Evolutionary conservation across 2,888 invertebrate genomes (phyloP), one percentile per base, ranked within the genome.

Genomic region (Anoncus sp.): DNA sequence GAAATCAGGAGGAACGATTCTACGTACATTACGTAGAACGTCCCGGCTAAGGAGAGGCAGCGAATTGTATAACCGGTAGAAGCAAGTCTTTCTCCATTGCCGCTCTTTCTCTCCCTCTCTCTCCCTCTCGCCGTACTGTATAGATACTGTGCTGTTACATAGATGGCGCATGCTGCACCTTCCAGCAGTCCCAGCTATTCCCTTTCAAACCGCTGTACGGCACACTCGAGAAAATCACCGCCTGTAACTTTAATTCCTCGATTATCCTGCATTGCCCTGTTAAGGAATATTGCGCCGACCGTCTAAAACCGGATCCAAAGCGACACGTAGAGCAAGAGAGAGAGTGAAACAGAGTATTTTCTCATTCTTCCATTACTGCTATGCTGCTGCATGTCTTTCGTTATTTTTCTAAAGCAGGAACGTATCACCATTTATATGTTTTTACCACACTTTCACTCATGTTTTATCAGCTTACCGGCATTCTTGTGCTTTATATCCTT

Each of bases 181-280:
- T 71, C 70, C 27, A 51, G 18, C 31, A 55, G 49, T 27, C 57
- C 59, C 14, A n/a, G 22, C 14, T 38, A 10, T 27, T 22, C 35
- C 49, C 55, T 63, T 55, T 63, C 75, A 38, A 78, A 78, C 76
- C 74, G 59, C 71, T 72, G 9, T 66, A 74, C 70, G 20, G 71
- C 55, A 71, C 65, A 80, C 81, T 81, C 79, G 83, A 82, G 87
- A 80, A 88, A 88, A 88, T 87, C 88, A 84, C 86, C 83, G 82
- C 84, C 85, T 86, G 87, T 87, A 86, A 86, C 89, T 89, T 90
- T 89, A 89, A 90, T 90, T 89, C 83, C 85, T 80, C 89, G 89
- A 90, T 90, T 90, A 90, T 88, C 88, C 86, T 82, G 70, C 85
- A 89, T 87, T 87, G 87, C 86, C 85, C 87, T 85, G 87, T 90